A percentile compares a stretch with the other conserved stretches of the same genome.
These are phyloP conservation scores for Glomeris marginata DNA, from an alignment of 2,888 invertebrate genomes.

Conservation along the genomic window DNA sequence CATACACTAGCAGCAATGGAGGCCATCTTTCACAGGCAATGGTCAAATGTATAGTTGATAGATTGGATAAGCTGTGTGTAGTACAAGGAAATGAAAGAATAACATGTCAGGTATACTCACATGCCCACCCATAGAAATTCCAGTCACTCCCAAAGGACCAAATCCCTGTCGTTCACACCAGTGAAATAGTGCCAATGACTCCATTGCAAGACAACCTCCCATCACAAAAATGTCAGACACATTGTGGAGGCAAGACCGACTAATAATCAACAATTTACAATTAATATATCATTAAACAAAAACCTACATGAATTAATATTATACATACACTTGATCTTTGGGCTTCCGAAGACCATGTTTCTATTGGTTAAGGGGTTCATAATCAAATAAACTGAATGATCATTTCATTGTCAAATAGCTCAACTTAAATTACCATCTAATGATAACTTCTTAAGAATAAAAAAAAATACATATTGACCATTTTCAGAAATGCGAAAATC, in stretches of 20 bases:
- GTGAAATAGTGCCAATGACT: slow-evolving; percentile 76
- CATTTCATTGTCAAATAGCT: no score
- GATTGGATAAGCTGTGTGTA: not conserved
- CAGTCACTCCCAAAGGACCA: slow-evolving; percentile 86
- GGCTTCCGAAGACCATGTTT: slow-evolving; percentile 63
- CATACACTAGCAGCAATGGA: slow-evolving; percentile 91
- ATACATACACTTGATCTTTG: slow-evolving; percentile 63
- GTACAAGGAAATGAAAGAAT: slow-evolving; percentile 2
- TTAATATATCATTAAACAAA: not conserved
- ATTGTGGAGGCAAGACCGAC: slow-evolving; percentile 79
- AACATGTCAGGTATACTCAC: slow-evolving; percentile 43
- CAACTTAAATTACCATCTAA: no score
- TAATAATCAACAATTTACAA: slow-evolving; percentile 26
- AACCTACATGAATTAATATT: slow-evolving; percentile 1
- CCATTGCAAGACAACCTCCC: slow-evolving; percentile 92
- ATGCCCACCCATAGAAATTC: slow-evolving; percentile 96
- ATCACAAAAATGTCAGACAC: slow-evolving; percentile 97
- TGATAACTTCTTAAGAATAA: not conserved
- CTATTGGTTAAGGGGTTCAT: slow-evolving; percentile 16
- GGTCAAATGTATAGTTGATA: slow-evolving; percentile 2
- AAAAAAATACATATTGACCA: not conserved
- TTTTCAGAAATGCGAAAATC: slow-evolving; percentile 1
- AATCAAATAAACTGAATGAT: not conserved
- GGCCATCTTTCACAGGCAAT: slow-evolving; percentile 60
- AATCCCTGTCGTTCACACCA: slow-evolving; percentile 86